A percentile compares a stretch with the other conserved stretches of the same genome.
These are phyloP conservation scores for Xylota sylvarum DNA, from an alignment of 2,888 invertebrate genomes.

Conservation along the genomic window DNA sequence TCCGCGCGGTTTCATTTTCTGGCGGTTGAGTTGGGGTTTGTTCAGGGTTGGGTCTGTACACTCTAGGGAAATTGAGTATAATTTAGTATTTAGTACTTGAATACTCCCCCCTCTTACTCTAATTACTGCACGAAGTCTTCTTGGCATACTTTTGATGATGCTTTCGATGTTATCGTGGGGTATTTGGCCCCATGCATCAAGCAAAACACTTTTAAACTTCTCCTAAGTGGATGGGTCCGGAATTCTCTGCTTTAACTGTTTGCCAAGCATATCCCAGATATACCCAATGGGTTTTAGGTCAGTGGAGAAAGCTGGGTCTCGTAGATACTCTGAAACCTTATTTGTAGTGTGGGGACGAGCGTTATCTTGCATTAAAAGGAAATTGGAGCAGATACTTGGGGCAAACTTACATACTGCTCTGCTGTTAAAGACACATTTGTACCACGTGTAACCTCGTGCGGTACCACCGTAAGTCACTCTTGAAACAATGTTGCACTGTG, in stretches of 20 bases:
- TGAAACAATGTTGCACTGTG: constrained; percentile 9
- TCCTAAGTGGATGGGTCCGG: not conserved
- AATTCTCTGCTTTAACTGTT: not conserved
- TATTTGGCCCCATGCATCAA: not conserved
- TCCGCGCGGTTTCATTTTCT: too few relatives aligned
- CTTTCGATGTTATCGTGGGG: not conserved
- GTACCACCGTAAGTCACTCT: constrained; percentile 4
- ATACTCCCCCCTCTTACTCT: too few relatives aligned
- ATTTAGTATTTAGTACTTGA: too few relatives aligned
- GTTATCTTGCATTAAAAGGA: too few relatives aligned
- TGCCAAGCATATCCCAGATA: not conserved
- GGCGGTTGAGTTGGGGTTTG: too few relatives aligned
- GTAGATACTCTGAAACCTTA: not conserved
- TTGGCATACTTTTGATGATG: not conserved
- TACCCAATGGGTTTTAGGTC: constrained; percentile 4
- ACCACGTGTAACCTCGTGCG: too few relatives aligned
- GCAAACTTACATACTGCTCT: not conserved
- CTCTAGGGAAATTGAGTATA: too few relatives aligned
- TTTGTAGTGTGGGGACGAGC: not conserved
- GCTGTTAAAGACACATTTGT: not conserved
- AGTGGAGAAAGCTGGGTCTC: not conserved
- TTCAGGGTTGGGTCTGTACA: too few relatives aligned
- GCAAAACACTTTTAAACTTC: not conserved
- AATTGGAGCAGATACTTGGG: too few relatives aligned
- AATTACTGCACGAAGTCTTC: not conserved